Conservation (phyloP, 2,113 vertebrate species). For the crab-eating macaque (Macaca fascicularis) region DNA sequence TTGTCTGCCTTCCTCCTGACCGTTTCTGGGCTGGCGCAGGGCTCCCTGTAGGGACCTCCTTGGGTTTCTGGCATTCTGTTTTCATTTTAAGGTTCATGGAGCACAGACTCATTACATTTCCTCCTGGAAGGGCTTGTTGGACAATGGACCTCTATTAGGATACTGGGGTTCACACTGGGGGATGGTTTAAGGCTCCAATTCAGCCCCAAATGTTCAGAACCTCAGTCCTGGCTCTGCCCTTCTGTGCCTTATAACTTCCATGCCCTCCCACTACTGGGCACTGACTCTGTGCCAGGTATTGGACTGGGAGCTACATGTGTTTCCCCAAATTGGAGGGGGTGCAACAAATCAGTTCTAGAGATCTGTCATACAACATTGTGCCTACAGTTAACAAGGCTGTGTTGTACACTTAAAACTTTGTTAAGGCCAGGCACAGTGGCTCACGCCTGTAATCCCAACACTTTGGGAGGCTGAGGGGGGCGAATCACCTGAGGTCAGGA, state of each 20-base stretch:
- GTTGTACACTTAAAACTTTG: not conserved
- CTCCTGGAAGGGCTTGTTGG: not conserved
- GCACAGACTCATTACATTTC: not conserved
- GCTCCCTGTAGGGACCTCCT: not conserved
- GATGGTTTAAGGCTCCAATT: not conserved
- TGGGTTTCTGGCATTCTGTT: not conserved
- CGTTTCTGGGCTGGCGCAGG: not conserved
- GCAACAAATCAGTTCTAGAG: not conserved
- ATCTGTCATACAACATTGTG: not conserved
- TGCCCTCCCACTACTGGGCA: not conserved
- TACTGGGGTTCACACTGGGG: not conserved
- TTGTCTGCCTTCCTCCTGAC: slow-evolving; percentile 20
- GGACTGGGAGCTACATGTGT: not conserved
- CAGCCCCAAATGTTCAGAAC: not conserved
- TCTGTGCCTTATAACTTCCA: not conserved
- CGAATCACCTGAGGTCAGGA: too few relatives aligned
- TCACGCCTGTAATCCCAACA: too few relatives aligned
- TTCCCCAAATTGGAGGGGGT: not conserved
- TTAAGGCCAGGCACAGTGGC: not conserved
- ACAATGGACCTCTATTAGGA: not conserved
- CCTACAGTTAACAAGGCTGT: not conserved
- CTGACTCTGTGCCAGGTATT: not conserved
- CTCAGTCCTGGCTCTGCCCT: not conserved
- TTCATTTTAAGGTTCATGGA: slow-evolving; percentile 20
- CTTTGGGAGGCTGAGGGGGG: too few relatives aligned